Evolutionary conservation across 2,888 invertebrate genomes (phyloP).

Genomic region (Drosophila limbata): DNA sequence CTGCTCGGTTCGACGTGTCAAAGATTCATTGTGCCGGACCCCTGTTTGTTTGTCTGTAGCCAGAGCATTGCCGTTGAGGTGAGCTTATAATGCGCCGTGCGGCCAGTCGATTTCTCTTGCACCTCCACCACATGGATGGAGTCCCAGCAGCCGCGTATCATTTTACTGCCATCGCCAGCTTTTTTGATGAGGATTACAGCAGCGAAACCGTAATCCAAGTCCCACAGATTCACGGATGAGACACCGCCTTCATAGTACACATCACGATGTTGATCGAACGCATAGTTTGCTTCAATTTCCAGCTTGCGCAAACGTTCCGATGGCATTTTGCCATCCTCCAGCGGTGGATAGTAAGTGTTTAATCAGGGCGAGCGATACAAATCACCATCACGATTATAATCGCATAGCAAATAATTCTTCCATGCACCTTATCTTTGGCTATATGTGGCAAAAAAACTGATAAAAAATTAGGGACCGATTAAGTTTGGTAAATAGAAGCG

Average conservation of each 20-base stretch:
- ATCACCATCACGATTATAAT: constrained; percentile 99
- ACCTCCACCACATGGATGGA: constrained; percentile 99
- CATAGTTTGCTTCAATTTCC: constrained; percentile 99
- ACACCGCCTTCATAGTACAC: constrained; percentile 99
- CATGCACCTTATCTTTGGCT: constrained; percentile 96
- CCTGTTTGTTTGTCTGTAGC: constrained; percentile 98
- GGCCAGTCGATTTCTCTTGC: constrained; percentile 96
- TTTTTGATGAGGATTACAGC: constrained; percentile 99
- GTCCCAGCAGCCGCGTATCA: constrained; percentile 99
- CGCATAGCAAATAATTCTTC: constrained; percentile 99
- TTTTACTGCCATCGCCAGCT: constrained; percentile 98
- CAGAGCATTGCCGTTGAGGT: constrained; percentile 99
- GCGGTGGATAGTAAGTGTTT: constrained; percentile 98
- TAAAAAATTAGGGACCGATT: no score
- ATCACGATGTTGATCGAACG: constrained; percentile 99
- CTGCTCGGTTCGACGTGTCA: constrained; percentile 98
- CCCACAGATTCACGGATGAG: constrained; percentile 99
- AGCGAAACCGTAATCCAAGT: constrained; percentile 99
- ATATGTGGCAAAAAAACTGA: no score
- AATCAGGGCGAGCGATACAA: constrained; percentile 99
- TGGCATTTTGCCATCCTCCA: constrained; percentile 99
- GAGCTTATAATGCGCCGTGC: constrained; percentile 98
- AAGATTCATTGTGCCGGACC: constrained; percentile 99
- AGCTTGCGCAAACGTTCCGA: constrained; percentile 97
- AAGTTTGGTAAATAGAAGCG: no score